phyloP scores from a whole-genome alignment of 2,113 vertebrate genomes.

The Cyprinodon variegatus region DNA sequence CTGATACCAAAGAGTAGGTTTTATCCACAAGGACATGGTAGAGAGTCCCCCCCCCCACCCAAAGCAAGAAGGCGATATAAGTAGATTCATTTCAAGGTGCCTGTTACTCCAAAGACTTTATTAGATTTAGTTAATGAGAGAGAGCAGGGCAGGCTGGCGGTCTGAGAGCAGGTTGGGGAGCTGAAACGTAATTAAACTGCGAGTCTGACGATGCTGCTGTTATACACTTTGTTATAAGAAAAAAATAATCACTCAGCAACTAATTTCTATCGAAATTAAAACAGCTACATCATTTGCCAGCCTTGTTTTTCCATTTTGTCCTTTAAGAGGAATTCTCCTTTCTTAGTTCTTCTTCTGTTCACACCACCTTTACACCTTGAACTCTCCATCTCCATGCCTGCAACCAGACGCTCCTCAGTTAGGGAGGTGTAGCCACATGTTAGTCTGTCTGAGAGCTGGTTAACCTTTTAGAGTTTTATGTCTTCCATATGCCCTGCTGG shows the following conservation, averaged over 20 bases:
- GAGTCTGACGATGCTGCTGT: conserved; percentile 70
- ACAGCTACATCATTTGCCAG: conserved; percentile 59
- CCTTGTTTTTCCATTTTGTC: conserved; percentile 58
- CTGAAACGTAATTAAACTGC: conserved; percentile 77
- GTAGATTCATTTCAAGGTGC: conserved; percentile 76
- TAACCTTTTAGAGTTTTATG: conserved; percentile 70
- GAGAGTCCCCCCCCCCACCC: conserved; percentile 31
- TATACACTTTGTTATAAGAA: conserved; percentile 72
- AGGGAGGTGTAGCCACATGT: conserved; percentile 56
- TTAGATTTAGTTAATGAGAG: conserved; percentile 80
- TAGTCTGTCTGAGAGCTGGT: conserved; percentile 50
- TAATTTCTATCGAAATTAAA: conserved; percentile 77
- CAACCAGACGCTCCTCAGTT: conserved; percentile 55
- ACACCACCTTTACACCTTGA: conserved; percentile 25
- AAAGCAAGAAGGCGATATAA: conserved; percentile 70
- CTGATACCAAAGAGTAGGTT: conserved; percentile 56
- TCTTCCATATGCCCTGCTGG: conserved; percentile 72
- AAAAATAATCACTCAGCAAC: conserved; percentile 77
- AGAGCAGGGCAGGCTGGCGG: conserved; percentile 62
- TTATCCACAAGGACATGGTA: conserved; percentile 59
- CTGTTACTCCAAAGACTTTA: conserved; percentile 77
- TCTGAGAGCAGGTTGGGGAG: conserved; percentile 75
- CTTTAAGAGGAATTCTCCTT: conserved; percentile 19
- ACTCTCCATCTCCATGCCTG: conserved; percentile 38
- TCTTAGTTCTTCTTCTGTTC: conserved; percentile 21